Evolutionary conservation across 2,888 invertebrate species (phyloP).

Genomic region (Sphaeridia pumilis): DNA sequence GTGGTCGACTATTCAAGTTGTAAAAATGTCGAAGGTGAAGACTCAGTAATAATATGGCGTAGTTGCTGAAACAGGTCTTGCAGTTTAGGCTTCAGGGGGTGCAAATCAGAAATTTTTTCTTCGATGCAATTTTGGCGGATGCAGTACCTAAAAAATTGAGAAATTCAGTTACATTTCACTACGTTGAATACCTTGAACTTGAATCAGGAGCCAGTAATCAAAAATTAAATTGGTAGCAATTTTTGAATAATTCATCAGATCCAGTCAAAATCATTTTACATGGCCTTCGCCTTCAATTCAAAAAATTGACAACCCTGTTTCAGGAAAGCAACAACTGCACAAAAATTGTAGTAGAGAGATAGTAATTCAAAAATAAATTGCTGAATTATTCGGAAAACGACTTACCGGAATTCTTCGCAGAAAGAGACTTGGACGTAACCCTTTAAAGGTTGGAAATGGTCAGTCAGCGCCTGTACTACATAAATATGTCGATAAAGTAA

Average conservation of each 20-base stretch:
- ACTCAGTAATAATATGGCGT: conserved; percentile 19
- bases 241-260: no score
- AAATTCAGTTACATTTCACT: no score
- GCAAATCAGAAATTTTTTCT: conserved; percentile 29
- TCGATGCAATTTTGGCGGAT: conserved; percentile 21
- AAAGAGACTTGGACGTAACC: conserved; percentile 25
- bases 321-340: no score
- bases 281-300: no score
- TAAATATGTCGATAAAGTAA: conserved; percentile 29
- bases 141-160: conserved; percentile 32
- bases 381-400: no score
- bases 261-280: no score
- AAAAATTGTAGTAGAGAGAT: no score
- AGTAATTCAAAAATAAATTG: no score
- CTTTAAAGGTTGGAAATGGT: conserved; percentile 19
- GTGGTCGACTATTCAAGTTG: neutral
- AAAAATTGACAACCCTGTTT: no score
- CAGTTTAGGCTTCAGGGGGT: conserved; percentile 29
- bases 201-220: no score
- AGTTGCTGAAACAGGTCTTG: conserved; percentile 23
- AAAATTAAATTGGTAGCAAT: no score
- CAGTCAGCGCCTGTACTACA: conserved; percentile 22
- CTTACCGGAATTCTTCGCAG: conserved; percentile 34
- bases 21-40: conserved; percentile 11
- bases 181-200: no score